These are phyloP conservation scores for Pterostichus niger DNA, from an alignment of 2,888 invertebrate species.

Conservation along the genomic window DNA sequence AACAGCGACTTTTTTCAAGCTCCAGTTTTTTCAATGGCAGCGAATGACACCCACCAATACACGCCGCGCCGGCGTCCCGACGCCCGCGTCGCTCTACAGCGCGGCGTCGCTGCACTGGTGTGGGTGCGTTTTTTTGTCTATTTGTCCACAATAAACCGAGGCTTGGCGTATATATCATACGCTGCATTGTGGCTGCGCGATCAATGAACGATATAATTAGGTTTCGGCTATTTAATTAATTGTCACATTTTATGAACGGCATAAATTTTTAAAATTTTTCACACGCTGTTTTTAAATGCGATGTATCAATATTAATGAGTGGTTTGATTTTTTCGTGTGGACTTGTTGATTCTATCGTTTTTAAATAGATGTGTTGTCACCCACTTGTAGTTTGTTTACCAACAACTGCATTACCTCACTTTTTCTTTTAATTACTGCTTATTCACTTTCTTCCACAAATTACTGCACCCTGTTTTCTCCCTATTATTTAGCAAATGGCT, in stretches of 20 bases:
- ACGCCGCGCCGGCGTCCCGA: constrained; percentile 68
- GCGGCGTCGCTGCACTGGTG: constrained; percentile 32
- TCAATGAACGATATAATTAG: constrained; percentile 67
- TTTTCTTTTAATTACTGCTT: no score
- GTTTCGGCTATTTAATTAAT: constrained; percentile 67
- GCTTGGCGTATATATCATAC: constrained; percentile 57
- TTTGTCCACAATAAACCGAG: constrained; percentile 65
- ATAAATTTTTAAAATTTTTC: constrained; percentile 67
- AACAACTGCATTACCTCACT: not conserved
- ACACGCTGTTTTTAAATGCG: constrained; percentile 66
- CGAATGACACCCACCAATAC: constrained; percentile 77
- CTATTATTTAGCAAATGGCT: no score
- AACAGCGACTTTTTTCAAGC: constrained; percentile 67
- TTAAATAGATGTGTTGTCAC: constrained; percentile 50
- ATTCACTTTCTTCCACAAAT: no score
- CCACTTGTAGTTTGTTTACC: constrained; percentile 44
- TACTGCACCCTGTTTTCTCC: no score
- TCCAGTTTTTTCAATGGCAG: constrained; percentile 73
- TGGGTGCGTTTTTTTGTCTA: constrained; percentile 62
- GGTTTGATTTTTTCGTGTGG: constrained; percentile 58
- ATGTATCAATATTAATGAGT: constrained; percentile 67
- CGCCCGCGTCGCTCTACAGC: constrained; percentile 7
- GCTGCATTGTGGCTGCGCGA: constrained; percentile 63
- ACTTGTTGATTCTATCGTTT: constrained; percentile 66
- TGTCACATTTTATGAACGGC: constrained; percentile 67